Evolutionary conservation across 2,888 invertebrate species (phyloP), one percentile per base, ranked within the genome.

Genomic region (Perithous albicinctus): DNA sequence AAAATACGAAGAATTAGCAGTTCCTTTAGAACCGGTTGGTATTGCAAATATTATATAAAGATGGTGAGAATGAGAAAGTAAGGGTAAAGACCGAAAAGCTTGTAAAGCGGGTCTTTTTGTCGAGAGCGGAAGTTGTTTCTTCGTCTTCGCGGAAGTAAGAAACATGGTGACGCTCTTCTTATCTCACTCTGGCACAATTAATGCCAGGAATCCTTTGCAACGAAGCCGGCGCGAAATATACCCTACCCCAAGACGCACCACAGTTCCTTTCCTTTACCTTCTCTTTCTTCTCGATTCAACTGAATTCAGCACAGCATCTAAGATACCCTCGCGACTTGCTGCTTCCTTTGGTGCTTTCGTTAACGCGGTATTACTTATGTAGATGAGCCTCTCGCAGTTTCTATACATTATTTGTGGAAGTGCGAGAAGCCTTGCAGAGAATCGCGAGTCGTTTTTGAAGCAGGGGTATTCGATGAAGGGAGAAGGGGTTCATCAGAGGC

Each of bases 341-440:
- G 81, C 83, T 80, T 85, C 88, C 90, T 90, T 90, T 89, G 89
- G 89, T 88, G 89, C 89, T 90, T 91, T 91, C 90, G 90, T 90
- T 91, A 91, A 91, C 91, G 89, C 90, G 88, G 90, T 91, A 91
- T 92, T 91, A 91, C 90, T 92, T 91, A 92, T 92, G 92, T 89
- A 92, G 90, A 92, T 92, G 91, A 92, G 91, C 89, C 87, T 88
- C 88, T n/a, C n/a, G 86, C 88, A 89, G 88, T 91, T 90, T 89
- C 90, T 91, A 90, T 92, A 91, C 90, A 91, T 91, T 91, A 90
- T 91, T 91, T 89, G 89, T 88, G 84, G 79, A 84, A 80, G 80
- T 83, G 64, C 59, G 74, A 81, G 72, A 79, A 74, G 84, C 84
- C 83, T 75, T 77, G 78, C 29, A 32, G 26, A 67, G 43, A 70